Percentiles rank a stretch among this genome's conserved stretches.
Evolutionary conservation across 2,113 vertebrate species (phyloP).

Genomic region (Ceyx margarethae): DNA sequence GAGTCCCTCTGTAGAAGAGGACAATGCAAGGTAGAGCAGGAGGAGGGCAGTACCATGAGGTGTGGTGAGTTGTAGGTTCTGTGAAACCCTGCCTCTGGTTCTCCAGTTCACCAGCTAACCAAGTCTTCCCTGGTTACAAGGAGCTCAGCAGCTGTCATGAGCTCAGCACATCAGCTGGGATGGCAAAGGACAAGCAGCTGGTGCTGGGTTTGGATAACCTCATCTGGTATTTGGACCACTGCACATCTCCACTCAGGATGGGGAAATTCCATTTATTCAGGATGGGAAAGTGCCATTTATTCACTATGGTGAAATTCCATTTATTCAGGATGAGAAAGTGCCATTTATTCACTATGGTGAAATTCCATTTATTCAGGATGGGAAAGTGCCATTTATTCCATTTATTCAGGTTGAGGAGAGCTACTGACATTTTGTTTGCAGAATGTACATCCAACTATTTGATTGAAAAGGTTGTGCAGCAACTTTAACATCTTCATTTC

Average conservation of each 20-base stretch:
- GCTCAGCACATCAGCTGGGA: background rate
- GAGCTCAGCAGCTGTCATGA: background rate
- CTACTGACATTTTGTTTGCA: background rate
- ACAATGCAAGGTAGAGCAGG: background rate
- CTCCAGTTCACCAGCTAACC: background rate
- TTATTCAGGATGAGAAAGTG: background rate
- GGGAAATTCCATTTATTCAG: fast-evolving
- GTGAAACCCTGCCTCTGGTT: background rate
- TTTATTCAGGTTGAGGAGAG: background rate
- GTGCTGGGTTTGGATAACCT: background rate
- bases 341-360: too few relatives aligned
- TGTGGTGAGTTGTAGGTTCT: background rate
- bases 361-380: fast-evolving
- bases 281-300: background rate
- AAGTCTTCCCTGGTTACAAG: background rate
- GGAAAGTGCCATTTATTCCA: background rate
- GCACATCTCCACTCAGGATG: background rate
- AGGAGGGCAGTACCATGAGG: background rate
- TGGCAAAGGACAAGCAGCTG: fast-evolving
- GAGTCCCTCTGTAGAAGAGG: background rate
- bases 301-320: background rate
- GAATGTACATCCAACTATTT: background rate
- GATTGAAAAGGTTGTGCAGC: background rate
- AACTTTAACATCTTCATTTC: background rate
- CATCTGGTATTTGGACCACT: fast-evolving